Evolutionary conservation across 2,888 invertebrate genomes (phyloP), one percentile per base, ranked within the genome.

Genomic region (Malachius bipustulatus): DNA sequence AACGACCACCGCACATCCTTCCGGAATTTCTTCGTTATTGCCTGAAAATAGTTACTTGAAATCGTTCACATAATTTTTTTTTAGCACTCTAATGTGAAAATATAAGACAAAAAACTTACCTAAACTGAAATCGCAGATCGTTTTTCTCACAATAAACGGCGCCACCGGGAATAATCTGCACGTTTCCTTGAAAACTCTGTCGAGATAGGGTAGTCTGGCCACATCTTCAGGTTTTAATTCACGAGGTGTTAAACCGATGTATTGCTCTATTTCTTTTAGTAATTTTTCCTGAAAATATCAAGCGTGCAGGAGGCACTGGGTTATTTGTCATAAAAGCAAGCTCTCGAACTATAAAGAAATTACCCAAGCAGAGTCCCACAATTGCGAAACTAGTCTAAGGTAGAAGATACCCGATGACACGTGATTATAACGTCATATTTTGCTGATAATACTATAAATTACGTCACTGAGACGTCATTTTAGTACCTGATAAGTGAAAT

Each of bases 11-110:
- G 48, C 46, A 30, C 47, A 45, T 4, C 45, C 48, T 36, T 45
- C 43, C 1, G 56, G 56, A 14, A 57, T 39, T 10, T 34, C 39
- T 43, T 45, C 47, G 14, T 48, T 35, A 30, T n/a, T n/a, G n/a
- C 46, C 54, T 51, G 31, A 26, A 39, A 41, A 19, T 19, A 19
- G n/a, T n/a, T n/a, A n/a, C n/a, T n/a, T n/a, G n/a, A n/a, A n/a
- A n/a, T n/a, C n/a, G n/a, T n/a, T n/a, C n/a, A n/a, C n/a, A n/a
- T n/a, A n/a, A n/a, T n/a, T n/a, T n/a, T n/a, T n/a, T n/a, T n/a
- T n/a, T n/a, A n/a, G n/a, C n/a, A n/a, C n/a, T n/a, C n/a, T n/a
- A n/a, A n/a, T n/a, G n/a, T n/a, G n/a, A n/a, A n/a, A n/a, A n/a
- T n/a, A n/a, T n/a, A n/a, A n/a, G n/a, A n/a, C n/a, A n/a, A n/a